These are phyloP conservation scores for Periophthalmus magnuspinnatus DNA, from an alignment of 2,797 vertebrate genomes.

Conservation along the genomic window DNA sequence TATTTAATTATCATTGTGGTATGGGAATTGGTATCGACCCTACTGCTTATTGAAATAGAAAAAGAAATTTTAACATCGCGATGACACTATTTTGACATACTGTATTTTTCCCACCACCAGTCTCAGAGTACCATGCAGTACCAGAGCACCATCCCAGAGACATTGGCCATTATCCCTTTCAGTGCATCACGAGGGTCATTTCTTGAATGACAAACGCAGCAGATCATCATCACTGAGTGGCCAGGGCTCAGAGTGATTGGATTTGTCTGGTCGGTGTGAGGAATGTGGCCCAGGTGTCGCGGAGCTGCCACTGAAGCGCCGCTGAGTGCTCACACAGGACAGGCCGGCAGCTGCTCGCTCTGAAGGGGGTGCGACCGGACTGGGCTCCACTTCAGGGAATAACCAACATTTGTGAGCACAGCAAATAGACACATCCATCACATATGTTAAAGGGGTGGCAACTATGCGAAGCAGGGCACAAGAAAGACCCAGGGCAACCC, in stretches of 20 bases:
- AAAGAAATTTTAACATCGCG: no score
- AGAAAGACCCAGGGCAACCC: background rate
- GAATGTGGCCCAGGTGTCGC: slow-evolving; percentile 33
- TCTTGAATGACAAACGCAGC: background rate
- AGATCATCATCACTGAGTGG: background rate
- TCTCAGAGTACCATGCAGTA: background rate
- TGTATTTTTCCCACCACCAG: background rate
- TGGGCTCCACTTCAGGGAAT: slow-evolving; percentile 38
- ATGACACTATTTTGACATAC: no score
- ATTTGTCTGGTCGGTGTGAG: slow-evolving; percentile 33
- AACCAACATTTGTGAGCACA: slow-evolving; percentile 28
- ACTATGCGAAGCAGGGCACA: slow-evolving; percentile 11
- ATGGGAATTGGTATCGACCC: no score
- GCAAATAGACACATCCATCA: slow-evolving; percentile 25
- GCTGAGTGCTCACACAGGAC: slow-evolving; percentile 25
- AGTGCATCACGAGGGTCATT: slow-evolving; percentile 1
- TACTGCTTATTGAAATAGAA: no score
- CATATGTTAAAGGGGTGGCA: slow-evolving; percentile 14
- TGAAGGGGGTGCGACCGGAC: slow-evolving; percentile 47
- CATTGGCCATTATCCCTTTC: background rate
- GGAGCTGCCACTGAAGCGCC: slow-evolving; percentile 48
- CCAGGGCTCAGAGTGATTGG: slow-evolving; percentile 1
- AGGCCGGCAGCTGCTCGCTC: slow-evolving; percentile 62
- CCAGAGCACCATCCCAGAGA: background rate
- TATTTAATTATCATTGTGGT: no score